Evolutionary conservation across 2,888 invertebrate genomes (phyloP).

Genomic region (Brachylomia viminalis): DNA sequence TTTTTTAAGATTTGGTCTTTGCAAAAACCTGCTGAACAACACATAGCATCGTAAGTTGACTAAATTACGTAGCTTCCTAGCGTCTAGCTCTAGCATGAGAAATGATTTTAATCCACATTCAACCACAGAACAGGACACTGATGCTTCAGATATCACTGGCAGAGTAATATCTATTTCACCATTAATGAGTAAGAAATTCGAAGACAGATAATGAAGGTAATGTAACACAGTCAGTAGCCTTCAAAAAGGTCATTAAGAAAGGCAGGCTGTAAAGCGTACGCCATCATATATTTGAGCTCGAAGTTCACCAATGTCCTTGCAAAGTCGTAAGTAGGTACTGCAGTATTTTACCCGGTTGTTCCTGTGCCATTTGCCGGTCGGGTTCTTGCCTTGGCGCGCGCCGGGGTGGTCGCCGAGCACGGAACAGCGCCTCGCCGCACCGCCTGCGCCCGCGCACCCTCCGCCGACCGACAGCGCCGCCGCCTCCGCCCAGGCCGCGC

Average conservation of each 20-base stretch:
- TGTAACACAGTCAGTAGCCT: not conserved
- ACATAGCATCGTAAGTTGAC: not conserved
- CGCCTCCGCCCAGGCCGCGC: slow-evolving; percentile 95
- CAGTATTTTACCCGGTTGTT: slow-evolving; percentile 93
- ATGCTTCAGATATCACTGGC: not conserved
- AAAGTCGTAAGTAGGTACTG: slow-evolving; percentile 56
- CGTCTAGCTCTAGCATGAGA: slow-evolving; percentile 13
- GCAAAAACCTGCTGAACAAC: not conserved
- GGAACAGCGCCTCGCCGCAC: slow-evolving; percentile 89
- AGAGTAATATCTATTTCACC: not conserved
- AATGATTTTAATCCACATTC: not conserved
- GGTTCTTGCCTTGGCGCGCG: slow-evolving; percentile 78
- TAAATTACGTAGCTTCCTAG: slow-evolving; percentile 23
- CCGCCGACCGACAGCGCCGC: slow-evolving; percentile 87
- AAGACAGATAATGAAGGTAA: not conserved
- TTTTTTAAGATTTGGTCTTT: not conserved
- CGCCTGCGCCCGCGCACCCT: slow-evolving; percentile 89
- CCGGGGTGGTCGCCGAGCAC: slow-evolving; percentile 92
- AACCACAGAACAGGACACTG: not conserved
- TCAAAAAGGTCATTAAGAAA: not conserved
- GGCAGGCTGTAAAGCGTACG: not conserved
- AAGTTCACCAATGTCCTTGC: not conserved
- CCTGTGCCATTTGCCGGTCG: slow-evolving; percentile 95
- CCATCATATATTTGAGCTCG: not conserved
- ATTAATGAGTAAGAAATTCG: not conserved